phyloP scores from a whole-genome alignment of 1,140 invertebrate genomes.

The Cyrtorhinus lividipennis region DNA sequence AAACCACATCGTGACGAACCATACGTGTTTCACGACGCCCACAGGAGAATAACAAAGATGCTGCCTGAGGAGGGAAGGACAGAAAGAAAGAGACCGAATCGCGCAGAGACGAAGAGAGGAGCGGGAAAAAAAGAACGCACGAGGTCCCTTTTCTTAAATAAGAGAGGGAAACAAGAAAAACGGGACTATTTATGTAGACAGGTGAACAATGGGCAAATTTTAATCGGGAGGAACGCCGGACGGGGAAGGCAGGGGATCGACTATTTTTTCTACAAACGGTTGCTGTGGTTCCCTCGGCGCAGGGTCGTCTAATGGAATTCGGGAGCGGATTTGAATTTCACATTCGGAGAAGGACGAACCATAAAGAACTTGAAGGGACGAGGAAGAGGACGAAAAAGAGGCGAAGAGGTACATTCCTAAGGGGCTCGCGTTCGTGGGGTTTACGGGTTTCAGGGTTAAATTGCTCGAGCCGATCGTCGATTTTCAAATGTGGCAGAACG shows the following conservation, averaged over 20 bases:
- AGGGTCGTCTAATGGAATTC: slow-evolving; percentile 3
- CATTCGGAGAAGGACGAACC: slow-evolving; percentile 5
- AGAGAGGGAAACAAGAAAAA: slow-evolving; percentile 2
- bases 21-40: background rate
- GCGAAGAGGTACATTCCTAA: no score
- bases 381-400: no score
- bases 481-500: no score
- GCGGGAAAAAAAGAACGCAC: background rate
- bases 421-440: no score
- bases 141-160: slow-evolving; percentile 4
- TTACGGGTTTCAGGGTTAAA: no score
- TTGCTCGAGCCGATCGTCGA: no score
- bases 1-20: no score
- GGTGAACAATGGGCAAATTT: slow-evolving; percentile 9
- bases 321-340: slow-evolving; percentile 9
- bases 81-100: background rate
- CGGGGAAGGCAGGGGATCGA: background rate
- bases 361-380: slow-evolving; percentile 3
- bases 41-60: background rate
- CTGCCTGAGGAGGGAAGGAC: no score
- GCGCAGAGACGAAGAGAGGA: background rate
- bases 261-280: background rate
- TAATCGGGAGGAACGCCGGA: background rate
- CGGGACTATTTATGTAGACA: slow-evolving; percentile 6
- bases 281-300: background rate